These are phyloP conservation scores for Atrichornis clamosus DNA, from an alignment of 2,113 vertebrate genomes.

Conservation along the genomic window DNA sequence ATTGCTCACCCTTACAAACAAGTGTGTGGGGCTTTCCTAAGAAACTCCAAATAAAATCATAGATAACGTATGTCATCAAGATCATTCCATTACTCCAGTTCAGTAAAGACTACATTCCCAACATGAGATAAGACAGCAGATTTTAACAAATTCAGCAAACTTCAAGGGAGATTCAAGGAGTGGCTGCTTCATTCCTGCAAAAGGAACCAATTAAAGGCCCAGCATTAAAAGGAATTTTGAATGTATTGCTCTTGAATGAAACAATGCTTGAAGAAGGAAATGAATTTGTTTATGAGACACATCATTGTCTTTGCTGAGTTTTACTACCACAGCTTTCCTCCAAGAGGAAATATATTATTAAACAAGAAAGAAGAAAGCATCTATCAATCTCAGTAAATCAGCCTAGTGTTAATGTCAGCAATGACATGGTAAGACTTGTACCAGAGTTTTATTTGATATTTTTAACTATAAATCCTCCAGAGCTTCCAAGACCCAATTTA, in stretches of 20 bases:
- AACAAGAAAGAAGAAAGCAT: slow-evolving; percentile 17
- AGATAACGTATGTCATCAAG: not conserved
- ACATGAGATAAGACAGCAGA: not conserved
- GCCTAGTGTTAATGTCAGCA: not conserved
- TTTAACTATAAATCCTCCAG: not conserved
- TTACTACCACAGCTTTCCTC: slow-evolving; percentile 43
- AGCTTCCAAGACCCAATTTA: not conserved
- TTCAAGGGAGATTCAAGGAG: not conserved
- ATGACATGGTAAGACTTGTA: not conserved
- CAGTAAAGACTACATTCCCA: not conserved
- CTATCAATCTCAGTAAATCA: not conserved
- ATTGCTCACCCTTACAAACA: not conserved
- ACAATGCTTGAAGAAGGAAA: slow-evolving; percentile 52
- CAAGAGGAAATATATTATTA: slow-evolving; percentile 39
- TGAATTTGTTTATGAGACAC: slow-evolving; percentile 33
- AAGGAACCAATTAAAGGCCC: not conserved
- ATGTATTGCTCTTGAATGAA: slow-evolving; percentile 30
- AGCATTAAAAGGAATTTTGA: not conserved
- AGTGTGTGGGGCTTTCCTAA: not conserved
- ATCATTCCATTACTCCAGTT: not conserved
- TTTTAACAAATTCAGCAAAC: not conserved
- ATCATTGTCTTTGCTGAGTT: slow-evolving; percentile 45
- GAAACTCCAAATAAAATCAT: not conserved
- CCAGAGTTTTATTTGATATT: not conserved
- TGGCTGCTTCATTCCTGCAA: not conserved